A percentile compares a stretch with the other conserved stretches of the same genome.
Evolutionary conservation across 2,113 vertebrate genomes (phyloP).

Genomic region (Gobiocypris rarus): DNA sequence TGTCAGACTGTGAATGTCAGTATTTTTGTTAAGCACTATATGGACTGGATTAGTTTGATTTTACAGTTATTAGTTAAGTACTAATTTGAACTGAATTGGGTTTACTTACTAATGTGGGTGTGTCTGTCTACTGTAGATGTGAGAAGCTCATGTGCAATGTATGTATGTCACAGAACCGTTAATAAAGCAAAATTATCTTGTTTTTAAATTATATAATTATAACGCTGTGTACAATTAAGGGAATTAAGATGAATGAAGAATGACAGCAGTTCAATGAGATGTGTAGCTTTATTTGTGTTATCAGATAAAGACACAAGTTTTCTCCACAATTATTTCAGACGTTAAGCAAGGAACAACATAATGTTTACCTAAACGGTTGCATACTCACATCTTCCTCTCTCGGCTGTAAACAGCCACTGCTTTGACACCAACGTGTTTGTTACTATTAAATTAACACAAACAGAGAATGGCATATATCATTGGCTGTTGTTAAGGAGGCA

Average conservation of each 20-base stretch:
- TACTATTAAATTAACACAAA: slow-evolving; percentile 69
- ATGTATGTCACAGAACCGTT: background rate
- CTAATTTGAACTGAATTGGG: background rate
- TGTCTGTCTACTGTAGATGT: slow-evolving; percentile 11
- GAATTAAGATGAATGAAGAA: background rate
- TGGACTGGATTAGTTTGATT: background rate
- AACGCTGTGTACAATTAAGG: background rate
- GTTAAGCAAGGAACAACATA: background rate
- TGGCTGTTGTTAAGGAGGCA: slow-evolving; percentile 43
- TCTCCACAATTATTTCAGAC: background rate
- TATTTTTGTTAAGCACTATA: background rate
- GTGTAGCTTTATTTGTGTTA: slow-evolving; percentile 18
- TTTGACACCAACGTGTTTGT: slow-evolving; percentile 63
- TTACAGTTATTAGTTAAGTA: background rate
- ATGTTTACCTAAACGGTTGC: slow-evolving; percentile 49
- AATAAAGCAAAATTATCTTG: background rate
- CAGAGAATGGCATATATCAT: slow-evolving; percentile 63
- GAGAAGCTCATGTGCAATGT: background rate
- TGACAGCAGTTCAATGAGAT: slow-evolving; percentile 65
- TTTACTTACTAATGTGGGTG: background rate
- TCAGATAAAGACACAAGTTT: background rate
- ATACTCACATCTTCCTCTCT: slow-evolving; percentile 12
- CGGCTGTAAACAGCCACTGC: slow-evolving; percentile 40
- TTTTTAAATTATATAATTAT: background rate
- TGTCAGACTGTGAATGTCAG: background rate